Evolutionary conservation across 2,113 vertebrate species (phyloP), one percentile per base, ranked within the genome.

Genomic region (Platysternon megacephalum): DNA sequence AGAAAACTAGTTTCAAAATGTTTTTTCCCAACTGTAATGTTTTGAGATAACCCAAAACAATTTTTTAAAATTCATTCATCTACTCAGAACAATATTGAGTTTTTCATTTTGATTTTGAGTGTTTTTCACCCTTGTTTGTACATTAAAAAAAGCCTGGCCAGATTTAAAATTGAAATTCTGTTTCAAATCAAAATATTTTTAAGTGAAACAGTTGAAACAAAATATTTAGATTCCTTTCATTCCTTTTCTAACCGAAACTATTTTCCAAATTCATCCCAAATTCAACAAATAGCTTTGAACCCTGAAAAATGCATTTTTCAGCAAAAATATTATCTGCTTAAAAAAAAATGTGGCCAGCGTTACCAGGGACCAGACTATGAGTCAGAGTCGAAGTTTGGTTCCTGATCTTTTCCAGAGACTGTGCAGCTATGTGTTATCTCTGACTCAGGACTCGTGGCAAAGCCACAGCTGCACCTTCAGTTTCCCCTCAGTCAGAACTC

Each of bases 321-420:
- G 32, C 14, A 65, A 35, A 35, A 65, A 16, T 53, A 35, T 35
- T 29, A 6, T 8, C 55, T 56, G 55, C 24, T 26, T 26, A 5
- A 29, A 65, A 65, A 65, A 65, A 65, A 65, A 35, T 35, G 58
- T 65, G 58, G 12, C 58, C 58, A 65, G 14, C 32, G 14, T 35
- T 65, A 65, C 13, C 58, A 74, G 22, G 68, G 10, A 74, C 39
- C 68, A 74, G n/a, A 74, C 68, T 74, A 21, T 11, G n/a, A 35
- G 14, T 21, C 4, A 8, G 86, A 86, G 76, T 46, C 2, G 14
- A 85, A 49, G 24, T 48, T 1, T 32, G 55, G 22, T 6, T 89
- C 3, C 1, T 81, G 39, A 6, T 79, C 32, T 88, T 87, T 26
- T 56, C 16, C 39, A 82, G 21, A 6, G 0, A 0, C 5, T 5